Conservation (phyloP, 1,140 invertebrate genomes). For the Penaeus vannamei region DNA sequence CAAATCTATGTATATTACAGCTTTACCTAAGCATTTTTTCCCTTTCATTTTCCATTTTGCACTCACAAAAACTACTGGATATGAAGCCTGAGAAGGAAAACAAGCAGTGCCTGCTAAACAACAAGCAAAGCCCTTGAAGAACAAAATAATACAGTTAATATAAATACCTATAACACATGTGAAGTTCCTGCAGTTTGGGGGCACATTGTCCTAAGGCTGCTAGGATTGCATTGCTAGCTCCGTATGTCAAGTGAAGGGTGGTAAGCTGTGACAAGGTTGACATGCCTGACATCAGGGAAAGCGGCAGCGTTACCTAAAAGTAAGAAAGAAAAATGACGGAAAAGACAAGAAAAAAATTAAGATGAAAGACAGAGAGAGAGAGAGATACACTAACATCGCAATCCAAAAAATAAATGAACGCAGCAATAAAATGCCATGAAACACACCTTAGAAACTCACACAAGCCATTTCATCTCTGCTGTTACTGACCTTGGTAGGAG, state of each 20-base stretch:
- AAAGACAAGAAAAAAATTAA: background rate
- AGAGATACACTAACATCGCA: too few relatives aligned
- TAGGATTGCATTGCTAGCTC: conserved; percentile 43
- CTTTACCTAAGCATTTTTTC: too few relatives aligned
- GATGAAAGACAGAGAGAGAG: background rate
- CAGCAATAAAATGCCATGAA: too few relatives aligned
- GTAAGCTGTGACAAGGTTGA: conserved; percentile 29
- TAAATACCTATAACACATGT: conserved; percentile 46
- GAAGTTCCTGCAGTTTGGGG: conserved; percentile 27
- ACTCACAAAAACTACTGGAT: too few relatives aligned
- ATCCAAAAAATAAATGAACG: too few relatives aligned
- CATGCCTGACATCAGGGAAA: conserved; percentile 14
- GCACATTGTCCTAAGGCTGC: conserved; percentile 39
- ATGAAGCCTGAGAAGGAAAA: background rate
- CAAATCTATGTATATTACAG: too few relatives aligned
- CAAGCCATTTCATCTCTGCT: too few relatives aligned
- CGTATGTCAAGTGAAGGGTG: conserved; percentile 41
- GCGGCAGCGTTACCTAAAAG: conserved; percentile 7
- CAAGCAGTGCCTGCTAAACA: background rate
- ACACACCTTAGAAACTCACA: too few relatives aligned
- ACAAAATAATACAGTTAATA: background rate
- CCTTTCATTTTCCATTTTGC: too few relatives aligned
- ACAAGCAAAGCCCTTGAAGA: too few relatives aligned
- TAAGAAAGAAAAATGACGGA: background rate
- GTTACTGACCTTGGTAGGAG: too few relatives aligned